Evolutionary conservation across 2,113 vertebrate genomes (phyloP).

Genomic region (Rhipidura dahli): DNA sequence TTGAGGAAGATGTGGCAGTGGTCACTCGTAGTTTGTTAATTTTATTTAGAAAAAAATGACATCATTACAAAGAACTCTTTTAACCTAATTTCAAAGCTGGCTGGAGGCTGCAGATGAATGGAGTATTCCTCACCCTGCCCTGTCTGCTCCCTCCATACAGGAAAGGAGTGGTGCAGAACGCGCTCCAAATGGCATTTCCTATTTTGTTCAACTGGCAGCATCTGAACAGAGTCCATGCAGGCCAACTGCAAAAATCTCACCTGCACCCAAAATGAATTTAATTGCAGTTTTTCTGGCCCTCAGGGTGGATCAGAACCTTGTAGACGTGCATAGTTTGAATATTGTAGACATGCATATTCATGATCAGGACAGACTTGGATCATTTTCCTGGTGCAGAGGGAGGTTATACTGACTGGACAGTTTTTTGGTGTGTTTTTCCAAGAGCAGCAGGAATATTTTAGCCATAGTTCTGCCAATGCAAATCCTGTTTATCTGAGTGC

Average conservation of each 20-base stretch:
- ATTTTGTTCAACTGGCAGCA: constrained; percentile 54
- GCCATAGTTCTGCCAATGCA: constrained; percentile 14
- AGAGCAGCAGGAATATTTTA: constrained; percentile 10
- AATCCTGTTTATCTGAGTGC: constrained; percentile 18
- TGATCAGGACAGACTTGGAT: not conserved
- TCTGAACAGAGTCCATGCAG: not conserved
- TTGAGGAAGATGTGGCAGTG: not conserved
- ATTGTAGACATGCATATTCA: not conserved
- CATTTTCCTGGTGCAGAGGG: not conserved
- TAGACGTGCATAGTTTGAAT: not conserved
- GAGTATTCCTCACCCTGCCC: constrained; percentile 59
- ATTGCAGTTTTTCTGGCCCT: not conserved
- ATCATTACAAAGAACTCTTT: not conserved
- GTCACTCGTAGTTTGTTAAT: not conserved
- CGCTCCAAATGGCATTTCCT: constrained; percentile 73
- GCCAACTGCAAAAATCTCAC: not conserved
- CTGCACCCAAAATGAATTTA: not conserved
- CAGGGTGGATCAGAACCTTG: not conserved
- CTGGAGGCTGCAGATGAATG: constrained; percentile 39
- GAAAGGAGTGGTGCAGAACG: constrained; percentile 71
- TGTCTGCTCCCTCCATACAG: constrained; percentile 55
- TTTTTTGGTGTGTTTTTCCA: constrained; percentile 19
- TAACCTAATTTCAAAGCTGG: not conserved
- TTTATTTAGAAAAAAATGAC: not conserved
- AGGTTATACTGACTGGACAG: not conserved